These are phyloP conservation scores for Polydrusus cervinus DNA, from an alignment of 2,888 invertebrate species.

Conservation along the genomic window DNA sequence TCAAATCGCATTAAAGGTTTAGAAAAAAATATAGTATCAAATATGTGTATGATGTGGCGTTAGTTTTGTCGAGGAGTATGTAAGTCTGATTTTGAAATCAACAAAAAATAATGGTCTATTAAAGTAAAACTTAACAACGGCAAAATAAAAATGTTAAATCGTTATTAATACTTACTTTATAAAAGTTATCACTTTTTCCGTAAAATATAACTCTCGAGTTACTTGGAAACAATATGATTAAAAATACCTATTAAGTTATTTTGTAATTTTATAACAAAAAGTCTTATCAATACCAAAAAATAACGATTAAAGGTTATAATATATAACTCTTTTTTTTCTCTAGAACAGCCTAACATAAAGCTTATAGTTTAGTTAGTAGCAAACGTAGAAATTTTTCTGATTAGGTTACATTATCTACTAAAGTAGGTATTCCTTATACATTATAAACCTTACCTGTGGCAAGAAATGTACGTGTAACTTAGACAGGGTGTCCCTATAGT, in stretches of 20 bases:
- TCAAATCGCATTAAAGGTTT: too few relatives aligned
- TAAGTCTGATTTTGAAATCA: too few relatives aligned
- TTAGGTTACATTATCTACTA: constrained; percentile 52
- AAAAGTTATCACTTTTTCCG: background rate
- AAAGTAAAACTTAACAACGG: too few relatives aligned
- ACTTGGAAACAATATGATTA: too few relatives aligned
- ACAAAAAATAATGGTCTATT: too few relatives aligned
- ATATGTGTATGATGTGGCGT: too few relatives aligned
- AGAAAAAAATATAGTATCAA: too few relatives aligned
- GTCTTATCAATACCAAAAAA: constrained; percentile 14
- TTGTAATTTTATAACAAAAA: background rate
- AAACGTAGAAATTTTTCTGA: constrained; percentile 60
- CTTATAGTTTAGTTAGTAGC: constrained; percentile 56
- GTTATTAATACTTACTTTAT: too few relatives aligned
- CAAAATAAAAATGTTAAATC: too few relatives aligned
- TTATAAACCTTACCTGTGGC: constrained; percentile 20
- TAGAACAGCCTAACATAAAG: constrained; percentile 42
- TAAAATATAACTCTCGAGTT: background rate
- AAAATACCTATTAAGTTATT: background rate
- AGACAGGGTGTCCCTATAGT: background rate
- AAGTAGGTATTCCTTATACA: constrained; percentile 41
- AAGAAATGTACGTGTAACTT: constrained; percentile 26
- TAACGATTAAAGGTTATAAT: constrained; percentile 13
- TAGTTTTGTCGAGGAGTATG: too few relatives aligned
- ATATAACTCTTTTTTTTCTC: constrained; percentile 31